Evolutionary conservation across 2,888 invertebrate species (phyloP), one percentile per base, ranked within the genome.

Genomic region (Lasioglossum pauxillum): DNA sequence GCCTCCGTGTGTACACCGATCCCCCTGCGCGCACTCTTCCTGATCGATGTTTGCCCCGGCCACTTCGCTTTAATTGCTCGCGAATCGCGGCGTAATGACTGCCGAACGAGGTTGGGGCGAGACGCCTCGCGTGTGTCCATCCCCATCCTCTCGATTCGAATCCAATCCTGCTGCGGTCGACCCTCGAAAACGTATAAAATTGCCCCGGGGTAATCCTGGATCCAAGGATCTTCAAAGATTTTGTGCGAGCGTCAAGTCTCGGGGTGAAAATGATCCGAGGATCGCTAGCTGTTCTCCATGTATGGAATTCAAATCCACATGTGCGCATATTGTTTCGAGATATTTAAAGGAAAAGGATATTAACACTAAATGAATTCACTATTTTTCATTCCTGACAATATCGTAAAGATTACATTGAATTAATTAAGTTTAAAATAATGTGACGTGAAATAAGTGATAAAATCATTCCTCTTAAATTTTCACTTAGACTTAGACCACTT

Each of bases 41-140:
- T 91, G 92, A 94, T 94, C 94, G 93, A 94, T 94, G 93, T 95
- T 94, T 94, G 92, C 93, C 87, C 91, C 93, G 90, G 92, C 93
- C 94, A 95, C 95, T 95, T 94, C 91, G 93, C 91, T 92, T 93
- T 95, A 94, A 95, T 95, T 94, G 94, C 92, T 92, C 91, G 89
- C 93, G 93, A 94, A 94, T 94, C 93, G 93, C 89, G 88, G 86
- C 90, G 91, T 94, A 93, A 93, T 92, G 89, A 92, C 83, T 85
- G 88, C 88, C 89, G 86, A 82, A 77, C 88, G 84, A 88, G 85
- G 3, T 38, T n/a, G 14, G 49, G 41, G 31, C 88, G 79, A 75
- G 79, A 74, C 78, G 78, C 53, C 4, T 19, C 10, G 53, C 77
- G 73, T 60, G 35, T 71, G 23, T 75, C 69, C 57, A 16, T 10